Evolutionary conservation across 2,797 vertebrate species (phyloP).

Genomic region (Anguilla megastoma): DNA sequence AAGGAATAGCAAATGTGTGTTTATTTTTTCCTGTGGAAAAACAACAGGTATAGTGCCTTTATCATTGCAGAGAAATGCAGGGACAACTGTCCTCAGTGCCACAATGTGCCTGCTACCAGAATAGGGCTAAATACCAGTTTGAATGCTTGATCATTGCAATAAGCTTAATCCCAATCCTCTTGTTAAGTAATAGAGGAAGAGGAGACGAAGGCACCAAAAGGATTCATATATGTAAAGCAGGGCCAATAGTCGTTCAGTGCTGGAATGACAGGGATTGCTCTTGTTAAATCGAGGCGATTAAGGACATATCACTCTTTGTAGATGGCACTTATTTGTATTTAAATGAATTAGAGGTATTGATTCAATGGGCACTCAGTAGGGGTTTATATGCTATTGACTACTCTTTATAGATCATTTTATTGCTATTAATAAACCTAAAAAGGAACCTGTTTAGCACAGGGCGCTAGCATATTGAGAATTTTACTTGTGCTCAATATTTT

Average conservation of each 20-base stretch:
- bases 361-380: neutral
- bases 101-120: constrained; percentile 24
- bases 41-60: constrained; percentile 54
- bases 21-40: constrained; percentile 40
- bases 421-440: constrained; percentile 28
- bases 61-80: constrained; percentile 31
- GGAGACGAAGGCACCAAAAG: neutral
- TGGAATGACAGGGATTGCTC: neutral
- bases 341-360: constrained; percentile 9
- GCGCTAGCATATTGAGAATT: neutral
- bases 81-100: constrained; percentile 23
- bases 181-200: constrained; percentile 17
- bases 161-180: neutral
- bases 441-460: constrained; percentile 15
- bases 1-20: constrained; percentile 17
- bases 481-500: constrained; percentile 40
- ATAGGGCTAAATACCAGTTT: constrained; percentile 9
- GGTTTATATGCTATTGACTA: constrained; percentile 16
- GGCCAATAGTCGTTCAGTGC: neutral
- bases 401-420: constrained; percentile 14
- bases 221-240: neutral
- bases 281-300: constrained; percentile 20
- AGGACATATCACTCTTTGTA: neutral
- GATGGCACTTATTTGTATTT: constrained; percentile 17
- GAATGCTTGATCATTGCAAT: neutral